Percentiles rank a stretch among this genome's conserved stretches.
Conservation (phyloP, 2,888 invertebrate species). For the Frankliniella intonsa region DNA sequence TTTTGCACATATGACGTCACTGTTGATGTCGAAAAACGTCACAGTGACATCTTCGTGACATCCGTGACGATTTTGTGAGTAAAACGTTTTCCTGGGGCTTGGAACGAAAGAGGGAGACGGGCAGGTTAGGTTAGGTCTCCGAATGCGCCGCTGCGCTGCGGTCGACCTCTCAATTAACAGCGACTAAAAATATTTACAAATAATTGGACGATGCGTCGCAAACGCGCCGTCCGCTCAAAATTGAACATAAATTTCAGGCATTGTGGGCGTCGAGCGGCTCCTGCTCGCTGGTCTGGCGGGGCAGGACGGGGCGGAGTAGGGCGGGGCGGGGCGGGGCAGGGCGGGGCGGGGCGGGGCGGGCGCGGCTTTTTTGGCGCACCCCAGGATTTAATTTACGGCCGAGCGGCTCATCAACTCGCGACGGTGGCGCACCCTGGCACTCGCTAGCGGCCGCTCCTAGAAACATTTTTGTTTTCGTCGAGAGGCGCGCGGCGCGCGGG, state of each 20-base stretch:
- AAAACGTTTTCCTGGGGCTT: no score
- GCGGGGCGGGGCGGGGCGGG: not conserved
- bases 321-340: not conserved
- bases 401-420: not conserved
- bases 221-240: constrained; percentile 1
- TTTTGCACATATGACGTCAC: no score
- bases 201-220: constrained; percentile 14
- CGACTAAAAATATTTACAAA: constrained; percentile 21
- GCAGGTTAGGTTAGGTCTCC: no score
- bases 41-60: no score
- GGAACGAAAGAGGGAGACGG: no score
- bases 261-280: constrained; percentile 1
- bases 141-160: no score
- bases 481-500: not conserved
- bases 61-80: no score
- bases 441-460: not conserved
- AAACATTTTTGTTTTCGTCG: not conserved
- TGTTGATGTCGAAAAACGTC: no score
- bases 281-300: no score
- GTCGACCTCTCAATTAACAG: not conserved
- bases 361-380: constrained; percentile 3
- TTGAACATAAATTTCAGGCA: constrained; percentile 22
- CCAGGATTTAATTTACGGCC: not conserved
- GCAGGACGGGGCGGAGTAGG: not conserved
- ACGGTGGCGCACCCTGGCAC: not conserved